A percentile compares a stretch with the other conserved stretches of the same genome.
These are phyloP conservation scores for Saccostrea glomerata DNA, from an alignment of 1,140 invertebrate genomes.

Conservation along the genomic window DNA sequence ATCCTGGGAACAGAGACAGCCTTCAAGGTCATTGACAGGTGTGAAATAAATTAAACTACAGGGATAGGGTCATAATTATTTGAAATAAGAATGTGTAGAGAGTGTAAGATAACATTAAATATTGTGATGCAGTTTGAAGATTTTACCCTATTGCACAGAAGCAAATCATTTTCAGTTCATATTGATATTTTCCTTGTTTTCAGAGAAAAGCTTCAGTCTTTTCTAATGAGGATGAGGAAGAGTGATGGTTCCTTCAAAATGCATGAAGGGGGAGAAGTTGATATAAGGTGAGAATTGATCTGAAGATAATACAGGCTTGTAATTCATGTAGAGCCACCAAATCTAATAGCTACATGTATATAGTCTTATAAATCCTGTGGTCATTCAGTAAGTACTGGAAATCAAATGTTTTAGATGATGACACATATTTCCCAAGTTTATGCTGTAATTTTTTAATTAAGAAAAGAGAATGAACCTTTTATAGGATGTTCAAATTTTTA, in stretches of 20 bases:
- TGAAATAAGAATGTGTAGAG: too few species aligned
- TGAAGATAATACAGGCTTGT: too few species aligned
- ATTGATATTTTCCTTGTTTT: conserved; percentile 21
- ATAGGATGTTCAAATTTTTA: too few species aligned
- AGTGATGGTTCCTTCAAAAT: conserved; percentile 94
- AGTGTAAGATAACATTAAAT: not conserved
- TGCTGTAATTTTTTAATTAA: too few species aligned
- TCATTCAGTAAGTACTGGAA: too few species aligned
- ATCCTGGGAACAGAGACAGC: conserved; percentile 93
- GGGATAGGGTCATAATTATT: too few species aligned
- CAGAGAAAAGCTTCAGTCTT: conserved; percentile 86
- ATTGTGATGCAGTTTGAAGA: not conserved
- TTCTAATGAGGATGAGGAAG: conserved; percentile 87
- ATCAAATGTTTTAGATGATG: too few species aligned
- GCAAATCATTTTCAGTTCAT: not conserved
- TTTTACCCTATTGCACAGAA: not conserved
- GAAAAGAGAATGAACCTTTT: too few species aligned
- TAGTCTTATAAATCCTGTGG: too few species aligned
- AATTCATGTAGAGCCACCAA: too few species aligned
- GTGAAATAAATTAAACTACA: conserved; percentile 51
- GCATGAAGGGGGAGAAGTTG: conserved; percentile 95
- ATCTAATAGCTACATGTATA: too few species aligned
- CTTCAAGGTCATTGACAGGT: conserved; percentile 92
- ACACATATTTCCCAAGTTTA: too few species aligned
- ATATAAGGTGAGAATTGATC: conserved; percentile 82